Evolutionary conservation across 2,113 vertebrate genomes (phyloP).

Genomic region (Azemiops feae): DNA sequence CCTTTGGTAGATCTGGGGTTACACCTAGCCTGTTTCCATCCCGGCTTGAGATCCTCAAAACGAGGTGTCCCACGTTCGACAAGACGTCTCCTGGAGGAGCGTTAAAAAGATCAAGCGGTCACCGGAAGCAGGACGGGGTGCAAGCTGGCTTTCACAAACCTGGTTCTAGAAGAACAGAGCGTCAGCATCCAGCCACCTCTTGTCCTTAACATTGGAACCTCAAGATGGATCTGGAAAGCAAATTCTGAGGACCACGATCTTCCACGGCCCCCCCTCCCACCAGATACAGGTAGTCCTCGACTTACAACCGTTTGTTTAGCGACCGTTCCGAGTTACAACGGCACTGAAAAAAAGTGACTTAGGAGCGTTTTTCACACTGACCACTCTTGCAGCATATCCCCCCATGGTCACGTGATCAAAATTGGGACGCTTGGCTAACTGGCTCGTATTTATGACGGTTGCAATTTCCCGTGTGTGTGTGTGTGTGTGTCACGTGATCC

Average conservation of each 20-base stretch:
- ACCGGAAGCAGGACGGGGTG: conserved; percentile 19
- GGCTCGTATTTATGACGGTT: not conserved
- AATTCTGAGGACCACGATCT: conserved; percentile 47
- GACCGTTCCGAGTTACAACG: not conserved
- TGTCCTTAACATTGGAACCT: conserved; percentile 56
- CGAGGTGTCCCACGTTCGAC: not conserved
- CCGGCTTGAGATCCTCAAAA: not conserved
- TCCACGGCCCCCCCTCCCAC: conserved; percentile 21
- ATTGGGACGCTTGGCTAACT: not conserved
- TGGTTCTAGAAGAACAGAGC: conserved; percentile 67
- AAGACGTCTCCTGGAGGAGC: not conserved
- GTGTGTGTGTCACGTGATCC: too few relatives aligned
- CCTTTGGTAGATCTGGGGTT: not conserved
- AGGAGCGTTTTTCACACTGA: too few relatives aligned
- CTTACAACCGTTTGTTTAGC: not conserved
- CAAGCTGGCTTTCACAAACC: conserved; percentile 70
- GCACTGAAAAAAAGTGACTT: too few relatives aligned
- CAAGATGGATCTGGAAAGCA: conserved; percentile 58
- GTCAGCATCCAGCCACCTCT: conserved; percentile 61
- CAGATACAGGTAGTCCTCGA: not conserved
- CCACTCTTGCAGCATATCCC: too few relatives aligned
- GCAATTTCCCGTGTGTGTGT: not conserved
- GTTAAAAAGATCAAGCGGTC: not conserved
- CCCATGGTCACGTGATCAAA: not conserved
- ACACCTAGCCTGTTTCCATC: not conserved